Percentiles rank a stretch among this genome's conserved stretches.
phyloP scores from a whole-genome alignment of 37 sponge, comb jelly and placozoan genomes.

The Theonella swinhoei region DNA sequence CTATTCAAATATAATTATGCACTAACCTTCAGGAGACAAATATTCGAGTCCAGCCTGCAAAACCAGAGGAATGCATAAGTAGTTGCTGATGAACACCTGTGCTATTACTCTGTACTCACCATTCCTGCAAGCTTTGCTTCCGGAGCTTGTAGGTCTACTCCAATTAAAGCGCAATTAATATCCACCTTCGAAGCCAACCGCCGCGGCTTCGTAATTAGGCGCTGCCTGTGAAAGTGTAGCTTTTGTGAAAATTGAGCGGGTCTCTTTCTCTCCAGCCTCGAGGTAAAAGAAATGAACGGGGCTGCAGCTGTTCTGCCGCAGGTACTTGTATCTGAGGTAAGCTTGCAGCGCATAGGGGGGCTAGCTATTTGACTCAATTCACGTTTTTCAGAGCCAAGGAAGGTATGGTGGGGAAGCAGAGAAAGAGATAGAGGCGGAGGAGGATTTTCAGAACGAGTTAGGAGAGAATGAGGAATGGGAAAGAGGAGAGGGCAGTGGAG shows the following conservation, averaged over 20 bases:
- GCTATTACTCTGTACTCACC: too few species aligned
- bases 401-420: neutral
- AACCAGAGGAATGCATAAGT: too few species aligned
- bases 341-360: too few species aligned
- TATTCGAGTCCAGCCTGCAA: conserved; percentile 84
- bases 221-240: too few species aligned
- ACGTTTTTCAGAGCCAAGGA: neutral
- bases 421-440: neutral
- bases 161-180: neutral
- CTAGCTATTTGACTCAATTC: too few species aligned
- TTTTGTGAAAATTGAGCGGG: too few species aligned
- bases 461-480: neutral
- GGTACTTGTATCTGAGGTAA: too few species aligned
- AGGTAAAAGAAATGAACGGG: neutral
- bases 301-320: neutral
- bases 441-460: neutral
- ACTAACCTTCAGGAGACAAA: conserved; percentile 87
- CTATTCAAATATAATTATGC: neutral
- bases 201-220: neutral
- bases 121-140: neutral
- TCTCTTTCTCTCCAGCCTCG: too few species aligned
- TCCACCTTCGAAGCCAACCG: too few species aligned
- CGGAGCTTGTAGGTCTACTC: neutral
- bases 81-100: too few species aligned
- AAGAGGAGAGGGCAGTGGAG: neutral